Evolutionary conservation across 2,888 invertebrate genomes (phyloP), one percentile per base, ranked within the genome.

Genomic region (Clivina fossor): DNA sequence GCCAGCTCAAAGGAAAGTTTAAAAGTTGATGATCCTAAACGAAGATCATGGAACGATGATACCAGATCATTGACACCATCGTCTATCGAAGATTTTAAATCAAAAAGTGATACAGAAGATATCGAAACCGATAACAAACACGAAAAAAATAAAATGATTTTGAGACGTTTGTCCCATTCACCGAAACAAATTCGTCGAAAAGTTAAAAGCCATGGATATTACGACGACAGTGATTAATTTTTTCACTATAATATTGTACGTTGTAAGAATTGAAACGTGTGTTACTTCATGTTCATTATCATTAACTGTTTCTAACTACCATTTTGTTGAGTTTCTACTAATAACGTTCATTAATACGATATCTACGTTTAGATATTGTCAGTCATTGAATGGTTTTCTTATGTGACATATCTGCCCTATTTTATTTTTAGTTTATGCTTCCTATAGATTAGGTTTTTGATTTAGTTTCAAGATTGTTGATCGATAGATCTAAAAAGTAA

Each of bases 1-100:
- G 73, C 15, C 11, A 24, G 43, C 16, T 28, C 37, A 11, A 40
- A 26, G 3, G 49, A 56, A 48, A 19, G 26, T 28, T 28, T 46
- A 4, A 32, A 30, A 9, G 19, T 28, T 7, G 48, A 44, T 4
- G n/a, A n/a, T n/a, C n/a, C n/a, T n/a, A 47, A 55, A 47, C 18
- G 55, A 47, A 55, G 40, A 47, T 53, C 53, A 4, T 53, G 53
- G 53, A 33, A 53, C 37, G 35, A 19, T 3, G 53, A 53, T 28
- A 13, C 53, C 3, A 22, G 44, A 8, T 44, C 53, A 26, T 37
- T 44, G 11, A 44, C 53, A 11, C 53, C 53, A 4, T 16, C 22
- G 11, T 44, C 44, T 3, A 11, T 41, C 13, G 47, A 47, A 47
- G 35, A 53, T 44, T 26, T 44, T n/a, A 47, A 47, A 15, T 53